These are phyloP conservation scores for Colaptes auratus DNA, from an alignment of 2,113 vertebrate genomes.

Conservation along the genomic window DNA sequence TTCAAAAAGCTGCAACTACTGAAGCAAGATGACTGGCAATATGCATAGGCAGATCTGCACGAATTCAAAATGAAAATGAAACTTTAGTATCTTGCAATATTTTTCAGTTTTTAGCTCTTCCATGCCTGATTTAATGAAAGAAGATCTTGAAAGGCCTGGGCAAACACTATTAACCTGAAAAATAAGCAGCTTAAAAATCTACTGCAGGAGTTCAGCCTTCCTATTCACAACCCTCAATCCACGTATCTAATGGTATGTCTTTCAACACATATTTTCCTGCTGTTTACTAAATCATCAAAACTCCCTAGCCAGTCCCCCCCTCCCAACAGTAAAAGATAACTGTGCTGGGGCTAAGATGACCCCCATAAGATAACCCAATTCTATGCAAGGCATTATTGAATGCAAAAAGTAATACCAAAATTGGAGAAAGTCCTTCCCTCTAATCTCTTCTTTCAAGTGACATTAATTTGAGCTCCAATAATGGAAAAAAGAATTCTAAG, in stretches of 20 bases:
- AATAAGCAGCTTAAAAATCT: conserved; percentile 55
- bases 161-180: conserved; percentile 45
- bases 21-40: background rate
- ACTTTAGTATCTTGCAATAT: background rate
- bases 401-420: conserved; percentile 27
- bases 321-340: background rate
- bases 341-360: background rate
- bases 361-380: conserved; percentile 4
- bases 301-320: background rate
- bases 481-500: background rate
- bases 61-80: background rate
- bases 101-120: conserved; percentile 12
- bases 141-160: conserved; percentile 23
- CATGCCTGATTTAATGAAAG: conserved; percentile 18
- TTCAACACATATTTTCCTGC: background rate
- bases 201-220: conserved; percentile 10
- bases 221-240: conserved; percentile 28
- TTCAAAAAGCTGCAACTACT: background rate
- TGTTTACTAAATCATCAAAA: background rate
- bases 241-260: background rate
- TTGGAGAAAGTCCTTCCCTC: background rate
- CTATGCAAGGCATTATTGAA: background rate
- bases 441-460: conserved; percentile 52
- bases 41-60: background rate
- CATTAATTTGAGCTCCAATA: conserved; percentile 29